These are phyloP conservation scores for Zosterops lateralis DNA, from an alignment of 2,113 vertebrate species.

Conservation along the genomic window DNA sequence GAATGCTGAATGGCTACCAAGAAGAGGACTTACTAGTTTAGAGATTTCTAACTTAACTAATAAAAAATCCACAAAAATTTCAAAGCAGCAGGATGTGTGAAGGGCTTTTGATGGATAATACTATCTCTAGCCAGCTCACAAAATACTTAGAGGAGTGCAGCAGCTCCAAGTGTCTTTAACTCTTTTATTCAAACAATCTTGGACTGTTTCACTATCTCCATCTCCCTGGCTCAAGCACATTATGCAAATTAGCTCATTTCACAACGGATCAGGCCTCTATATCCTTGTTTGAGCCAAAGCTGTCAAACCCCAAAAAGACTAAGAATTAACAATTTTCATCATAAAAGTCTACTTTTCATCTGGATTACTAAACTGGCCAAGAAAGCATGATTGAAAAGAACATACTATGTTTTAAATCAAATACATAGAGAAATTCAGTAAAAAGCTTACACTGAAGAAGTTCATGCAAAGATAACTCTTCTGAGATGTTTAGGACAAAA, in stretches of 20 bases:
- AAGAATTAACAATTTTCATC: background rate
- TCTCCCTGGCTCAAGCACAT: background rate
- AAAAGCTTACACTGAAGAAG: background rate
- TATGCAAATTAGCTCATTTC: background rate
- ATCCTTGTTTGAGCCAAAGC: background rate
- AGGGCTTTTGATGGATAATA: background rate
- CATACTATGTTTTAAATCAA: background rate
- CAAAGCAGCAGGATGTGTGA: background rate
- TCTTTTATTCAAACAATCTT: background rate
- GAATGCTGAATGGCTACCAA: background rate
- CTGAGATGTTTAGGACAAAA: background rate
- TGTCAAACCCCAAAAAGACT: background rate
- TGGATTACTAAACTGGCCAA: background rate
- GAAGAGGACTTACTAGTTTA: background rate
- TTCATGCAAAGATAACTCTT: background rate
- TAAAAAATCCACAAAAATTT: background rate
- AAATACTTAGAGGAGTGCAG: background rate
- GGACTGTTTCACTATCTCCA: background rate
- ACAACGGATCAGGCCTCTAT: background rate
- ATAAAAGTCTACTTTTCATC: background rate
- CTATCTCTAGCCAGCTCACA: background rate
- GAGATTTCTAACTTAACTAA: slow-evolving; percentile 15
- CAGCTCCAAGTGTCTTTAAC: background rate
- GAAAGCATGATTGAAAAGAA: background rate
- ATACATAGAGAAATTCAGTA: background rate